Evolutionary conservation across 2,888 invertebrate genomes (phyloP).

Genomic region (Scrobipalpa costella): DNA sequence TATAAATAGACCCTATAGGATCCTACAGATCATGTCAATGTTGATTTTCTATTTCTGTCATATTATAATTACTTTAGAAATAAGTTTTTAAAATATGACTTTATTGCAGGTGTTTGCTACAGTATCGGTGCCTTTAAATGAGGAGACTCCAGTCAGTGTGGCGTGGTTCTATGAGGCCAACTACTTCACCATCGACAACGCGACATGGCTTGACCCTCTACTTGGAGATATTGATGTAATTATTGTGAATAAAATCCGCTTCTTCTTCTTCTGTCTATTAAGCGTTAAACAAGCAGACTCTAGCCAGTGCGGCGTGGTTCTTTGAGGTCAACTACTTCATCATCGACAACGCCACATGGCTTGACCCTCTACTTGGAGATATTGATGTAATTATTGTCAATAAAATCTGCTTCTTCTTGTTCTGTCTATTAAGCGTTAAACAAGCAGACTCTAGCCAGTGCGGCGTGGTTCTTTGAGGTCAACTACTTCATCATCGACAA

Average conservation of each 20-base stretch:
- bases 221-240: constrained; percentile 56
- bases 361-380: constrained; percentile 67
- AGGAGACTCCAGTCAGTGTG: constrained; percentile 60
- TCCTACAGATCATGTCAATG: too few relatives aligned
- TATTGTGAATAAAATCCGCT: too few relatives aligned
- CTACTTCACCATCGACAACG: constrained; percentile 69
- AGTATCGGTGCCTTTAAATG: constrained; percentile 66
- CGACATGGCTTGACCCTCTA: constrained; percentile 65
- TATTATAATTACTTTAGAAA: too few relatives aligned
- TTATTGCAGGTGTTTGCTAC: constrained; percentile 66
- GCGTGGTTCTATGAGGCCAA: constrained; percentile 78
- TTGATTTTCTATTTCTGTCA: too few relatives aligned
- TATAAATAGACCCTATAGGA: too few relatives aligned
- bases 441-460: constrained; percentile 58
- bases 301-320: constrained; percentile 74
- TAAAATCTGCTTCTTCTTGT: too few relatives aligned
- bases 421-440: too few relatives aligned
- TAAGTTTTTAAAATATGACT: too few relatives aligned
- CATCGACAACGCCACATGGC: constrained; percentile 67
- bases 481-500: constrained; percentile 73
- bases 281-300: constrained; percentile 57
- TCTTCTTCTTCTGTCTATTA: too few relatives aligned
- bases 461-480: constrained; percentile 77
- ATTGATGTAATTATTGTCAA: constrained; percentile 35
- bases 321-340: constrained; percentile 74